Percentiles rank a stretch among this genome's conserved stretches.
These are phyloP conservation scores for zebrafish (Danio rerio) DNA, from an alignment of 2,113 vertebrate genomes.

Conservation along the genomic window DNA sequence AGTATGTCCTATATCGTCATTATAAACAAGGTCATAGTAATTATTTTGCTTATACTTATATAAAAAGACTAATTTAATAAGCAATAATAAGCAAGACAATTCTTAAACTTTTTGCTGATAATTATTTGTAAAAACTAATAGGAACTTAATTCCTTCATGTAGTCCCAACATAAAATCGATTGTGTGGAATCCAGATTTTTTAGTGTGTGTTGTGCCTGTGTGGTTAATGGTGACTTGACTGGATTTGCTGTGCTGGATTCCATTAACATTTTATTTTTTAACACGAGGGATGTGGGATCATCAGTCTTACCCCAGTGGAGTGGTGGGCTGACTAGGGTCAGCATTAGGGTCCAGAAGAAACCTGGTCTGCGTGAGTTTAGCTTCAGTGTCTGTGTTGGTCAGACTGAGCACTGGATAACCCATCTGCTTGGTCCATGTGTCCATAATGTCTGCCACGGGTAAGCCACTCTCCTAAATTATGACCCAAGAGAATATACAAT, in stretches of 20 bases:
- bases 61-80: no score
- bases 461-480: conserved; percentile 80
- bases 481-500: not conserved
- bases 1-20: no score
- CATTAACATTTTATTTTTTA: not conserved
- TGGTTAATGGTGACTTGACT: not conserved
- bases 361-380: conserved; percentile 80
- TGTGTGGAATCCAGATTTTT: no score
- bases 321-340: conserved; percentile 76
- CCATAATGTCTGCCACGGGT: conserved; percentile 86
- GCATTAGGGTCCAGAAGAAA: conserved; percentile 88
- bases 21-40: no score
- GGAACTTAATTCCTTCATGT: no score
- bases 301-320: conserved; percentile 77
- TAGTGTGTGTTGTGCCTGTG: no score
- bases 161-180: no score
- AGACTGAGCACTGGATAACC: conserved; percentile 88
- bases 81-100: no score
- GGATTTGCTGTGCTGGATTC: not conserved
- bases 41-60: no score
- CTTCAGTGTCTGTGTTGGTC: conserved; percentile 26
- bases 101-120: no score
- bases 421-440: conserved; percentile 98
- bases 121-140: no score
- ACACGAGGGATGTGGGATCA: not conserved